A percentile compares a stretch with the other conserved stretches of the same genome.
Evolutionary conservation across 2,797 vertebrate species (phyloP).

Genomic region (Chelonia mydas): DNA sequence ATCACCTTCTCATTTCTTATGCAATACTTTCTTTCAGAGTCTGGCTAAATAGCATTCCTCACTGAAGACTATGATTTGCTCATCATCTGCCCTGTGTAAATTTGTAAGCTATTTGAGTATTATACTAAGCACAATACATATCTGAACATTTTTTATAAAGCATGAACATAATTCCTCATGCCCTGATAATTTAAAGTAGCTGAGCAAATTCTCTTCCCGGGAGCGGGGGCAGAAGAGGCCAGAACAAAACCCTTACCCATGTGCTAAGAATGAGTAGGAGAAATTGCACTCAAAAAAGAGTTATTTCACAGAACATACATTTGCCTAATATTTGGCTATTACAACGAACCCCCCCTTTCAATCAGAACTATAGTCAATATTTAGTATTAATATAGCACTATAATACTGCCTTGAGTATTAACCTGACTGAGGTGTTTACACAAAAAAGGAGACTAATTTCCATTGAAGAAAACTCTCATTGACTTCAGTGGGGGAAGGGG

Average conservation of each 20-base stretch:
- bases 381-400: not conserved
- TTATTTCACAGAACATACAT: not conserved
- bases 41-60: not conserved
- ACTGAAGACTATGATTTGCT: constrained; percentile 1
- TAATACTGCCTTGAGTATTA: not conserved
- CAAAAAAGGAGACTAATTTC: not conserved
- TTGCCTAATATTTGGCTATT: not conserved
- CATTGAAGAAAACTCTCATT: not conserved
- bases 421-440: not conserved
- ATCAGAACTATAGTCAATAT: accelerated
- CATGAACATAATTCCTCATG: not conserved
- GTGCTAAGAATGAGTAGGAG: not conserved
- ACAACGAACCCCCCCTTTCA: not conserved
- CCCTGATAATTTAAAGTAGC: constrained; percentile 1
- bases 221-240: accelerated
- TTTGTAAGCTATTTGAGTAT: constrained; percentile 19
- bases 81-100: not conserved
- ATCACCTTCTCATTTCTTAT: not conserved
- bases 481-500: accelerated
- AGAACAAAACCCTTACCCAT: not conserved
- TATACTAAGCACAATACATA: constrained; percentile 11
- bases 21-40: not conserved
- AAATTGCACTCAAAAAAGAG: not conserved
- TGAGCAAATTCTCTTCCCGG: not conserved
- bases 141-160: not conserved